These are phyloP conservation scores for Sinocyclocheilus maitianheensis DNA, from an alignment of 2,113 vertebrate genomes.

Conservation along the genomic window DNA sequence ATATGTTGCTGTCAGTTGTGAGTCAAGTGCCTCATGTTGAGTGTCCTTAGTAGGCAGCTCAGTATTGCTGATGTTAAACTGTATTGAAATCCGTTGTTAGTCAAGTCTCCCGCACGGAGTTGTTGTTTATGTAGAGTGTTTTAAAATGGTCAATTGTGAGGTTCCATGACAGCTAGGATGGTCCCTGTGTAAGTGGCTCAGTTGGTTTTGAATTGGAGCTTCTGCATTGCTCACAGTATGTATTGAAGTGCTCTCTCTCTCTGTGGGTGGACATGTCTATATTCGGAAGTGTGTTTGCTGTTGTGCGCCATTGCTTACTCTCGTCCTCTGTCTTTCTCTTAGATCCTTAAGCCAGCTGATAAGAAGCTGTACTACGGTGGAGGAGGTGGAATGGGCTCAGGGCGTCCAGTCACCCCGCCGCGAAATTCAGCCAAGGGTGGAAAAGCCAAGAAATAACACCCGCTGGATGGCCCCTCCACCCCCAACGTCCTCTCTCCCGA, in stretches of 20 bases:
- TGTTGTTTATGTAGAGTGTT: background rate
- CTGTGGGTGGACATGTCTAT: conserved; percentile 38
- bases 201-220: background rate
- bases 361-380: conserved; percentile 94
- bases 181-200: background rate
- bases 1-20: background rate
- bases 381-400: conserved; percentile 82
- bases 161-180: background rate
- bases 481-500: conserved; percentile 10
- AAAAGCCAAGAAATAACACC: conserved; percentile 94
- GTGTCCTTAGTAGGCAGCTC: background rate
- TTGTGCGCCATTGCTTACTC: background rate
- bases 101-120: background rate
- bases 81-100: background rate
- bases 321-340: conserved; percentile 13
- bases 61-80: background rate
- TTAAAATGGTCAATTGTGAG: background rate
- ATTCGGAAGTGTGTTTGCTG: conserved; percentile 28
- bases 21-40: background rate
- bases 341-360: conserved; percentile 98
- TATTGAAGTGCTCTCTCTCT: background rate
- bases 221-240: background rate
- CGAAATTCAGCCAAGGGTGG: conserved; percentile 86
- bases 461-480: conserved; percentile 51
- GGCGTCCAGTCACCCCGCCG: conserved; percentile 92